These are phyloP conservation scores for Papilio protenor DNA, from an alignment of 2,888 invertebrate genomes.

Conservation along the genomic window DNA sequence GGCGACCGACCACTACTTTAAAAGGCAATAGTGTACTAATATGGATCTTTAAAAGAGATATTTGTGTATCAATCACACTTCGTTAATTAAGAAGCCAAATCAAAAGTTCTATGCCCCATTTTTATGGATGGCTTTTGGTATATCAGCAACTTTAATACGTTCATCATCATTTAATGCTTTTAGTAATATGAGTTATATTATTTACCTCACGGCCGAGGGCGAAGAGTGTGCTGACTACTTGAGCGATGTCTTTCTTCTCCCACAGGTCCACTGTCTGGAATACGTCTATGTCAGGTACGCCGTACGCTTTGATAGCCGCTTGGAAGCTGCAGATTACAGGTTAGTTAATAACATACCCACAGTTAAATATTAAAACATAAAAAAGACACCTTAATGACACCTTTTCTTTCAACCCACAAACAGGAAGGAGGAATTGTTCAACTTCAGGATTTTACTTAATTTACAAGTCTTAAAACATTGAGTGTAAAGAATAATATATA, in stretches of 20 bases:
- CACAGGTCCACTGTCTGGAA: conserved; percentile 99
- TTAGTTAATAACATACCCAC: not conserved
- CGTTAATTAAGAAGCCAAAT: not conserved
- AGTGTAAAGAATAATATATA: no score
- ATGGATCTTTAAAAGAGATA: not conserved
- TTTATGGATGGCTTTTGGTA: not conserved
- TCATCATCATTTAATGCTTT: conserved; percentile 25
- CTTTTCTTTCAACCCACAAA: no score
- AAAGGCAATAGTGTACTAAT: not conserved
- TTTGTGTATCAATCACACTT: not conserved
- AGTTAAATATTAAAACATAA: no score
- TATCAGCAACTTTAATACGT: not conserved
- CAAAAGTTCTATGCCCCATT: not conserved
- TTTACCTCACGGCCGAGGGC: conserved; percentile 92
- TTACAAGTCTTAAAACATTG: no score
- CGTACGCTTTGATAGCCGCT: conserved; percentile 93
- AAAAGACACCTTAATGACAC: no score
- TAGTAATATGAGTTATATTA: conserved; percentile 8
- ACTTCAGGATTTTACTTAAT: no score
- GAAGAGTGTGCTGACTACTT: conserved; percentile 93
- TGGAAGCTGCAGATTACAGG: conserved; percentile 86
- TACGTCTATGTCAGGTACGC: conserved; percentile 95
- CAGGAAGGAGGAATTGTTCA: no score
- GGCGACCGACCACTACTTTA: not conserved
- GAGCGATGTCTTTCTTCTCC: conserved; percentile 96